These are phyloP conservation scores for Nudaria mundana DNA, from an alignment of 2,888 invertebrate species.

Conservation along the genomic window DNA sequence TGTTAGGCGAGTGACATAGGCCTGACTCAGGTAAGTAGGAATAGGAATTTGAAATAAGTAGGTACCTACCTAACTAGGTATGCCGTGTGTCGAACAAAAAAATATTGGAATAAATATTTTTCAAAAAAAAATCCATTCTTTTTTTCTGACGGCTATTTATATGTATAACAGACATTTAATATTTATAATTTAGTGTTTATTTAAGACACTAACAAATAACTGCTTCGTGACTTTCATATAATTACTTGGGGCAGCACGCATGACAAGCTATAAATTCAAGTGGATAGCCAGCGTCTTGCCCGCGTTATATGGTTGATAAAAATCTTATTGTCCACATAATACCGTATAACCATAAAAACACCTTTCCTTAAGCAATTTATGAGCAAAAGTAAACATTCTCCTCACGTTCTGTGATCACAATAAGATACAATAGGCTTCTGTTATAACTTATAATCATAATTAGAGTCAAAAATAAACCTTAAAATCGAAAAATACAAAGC, in stretches of 20 bases:
- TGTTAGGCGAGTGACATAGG: too few relatives aligned
- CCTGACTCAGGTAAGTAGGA: too few relatives aligned
- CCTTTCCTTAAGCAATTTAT: slow-evolving; percentile 39
- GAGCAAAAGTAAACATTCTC: slow-evolving; percentile 41
- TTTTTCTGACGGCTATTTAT: too few relatives aligned
- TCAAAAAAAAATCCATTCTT: too few relatives aligned
- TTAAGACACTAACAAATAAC: slow-evolving; percentile 2
- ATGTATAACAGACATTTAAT: too few relatives aligned
- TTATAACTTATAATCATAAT: slow-evolving; percentile 13
- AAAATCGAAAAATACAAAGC: slow-evolving; percentile 14
- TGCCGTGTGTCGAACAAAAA: too few relatives aligned
- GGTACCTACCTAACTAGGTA: too few relatives aligned
- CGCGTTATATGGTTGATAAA: slow-evolving; percentile 30
- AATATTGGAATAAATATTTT: too few relatives aligned
- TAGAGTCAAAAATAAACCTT: slow-evolving; percentile 22
- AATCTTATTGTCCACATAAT: slow-evolving; percentile 43
- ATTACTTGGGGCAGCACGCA: slow-evolving; percentile 14
- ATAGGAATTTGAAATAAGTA: too few relatives aligned
- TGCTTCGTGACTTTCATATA: slow-evolving; percentile 7
- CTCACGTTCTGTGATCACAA: slow-evolving; percentile 51
- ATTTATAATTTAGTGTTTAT: neutral
- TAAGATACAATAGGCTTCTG: slow-evolving; percentile 44
- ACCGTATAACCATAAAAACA: slow-evolving; percentile 38
- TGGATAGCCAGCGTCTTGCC: slow-evolving; percentile 12
- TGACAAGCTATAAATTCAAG: slow-evolving; percentile 20